Evolutionary conservation across 2,113 vertebrate genomes (phyloP).

Genomic region (Gavia stellata): DNA sequence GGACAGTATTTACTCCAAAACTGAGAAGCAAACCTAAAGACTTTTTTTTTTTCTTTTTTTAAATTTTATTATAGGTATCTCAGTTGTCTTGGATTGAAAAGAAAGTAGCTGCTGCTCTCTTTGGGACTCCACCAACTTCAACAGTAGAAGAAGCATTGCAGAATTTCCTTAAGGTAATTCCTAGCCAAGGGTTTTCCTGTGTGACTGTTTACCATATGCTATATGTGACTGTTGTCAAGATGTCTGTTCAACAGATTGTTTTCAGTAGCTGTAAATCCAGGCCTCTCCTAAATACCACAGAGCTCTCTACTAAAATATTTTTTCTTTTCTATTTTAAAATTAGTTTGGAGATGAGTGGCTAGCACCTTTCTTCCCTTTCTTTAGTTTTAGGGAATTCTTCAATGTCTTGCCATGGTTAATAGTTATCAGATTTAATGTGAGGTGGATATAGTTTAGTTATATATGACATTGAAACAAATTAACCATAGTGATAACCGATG

Average conservation of each 20-base stretch:
- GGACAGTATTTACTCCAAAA: neutral
- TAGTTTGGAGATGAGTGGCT: neutral
- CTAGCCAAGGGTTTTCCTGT: neutral
- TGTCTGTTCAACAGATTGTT: neutral
- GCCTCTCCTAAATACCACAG: neutral
- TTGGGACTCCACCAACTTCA: slow-evolving; percentile 87
- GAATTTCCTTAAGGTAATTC: slow-evolving; percentile 88
- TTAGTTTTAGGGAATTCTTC: neutral
- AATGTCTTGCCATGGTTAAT: neutral
- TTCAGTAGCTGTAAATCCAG: neutral
- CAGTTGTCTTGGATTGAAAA: slow-evolving; percentile 95
- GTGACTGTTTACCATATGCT: neutral
- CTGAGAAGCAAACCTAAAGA: neutral
- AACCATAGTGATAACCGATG: neutral
- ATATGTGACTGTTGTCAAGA: neutral
- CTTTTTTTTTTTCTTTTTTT: neutral
- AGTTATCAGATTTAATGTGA: neutral
- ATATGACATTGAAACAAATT: neutral
- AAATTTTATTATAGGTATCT: slow-evolving; percentile 78
- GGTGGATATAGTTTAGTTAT: neutral
- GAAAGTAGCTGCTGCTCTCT: slow-evolving; percentile 90
- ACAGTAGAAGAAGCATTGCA: slow-evolving; percentile 85
- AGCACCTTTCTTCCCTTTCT: neutral
- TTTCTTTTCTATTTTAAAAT: neutral
- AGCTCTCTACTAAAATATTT: neutral